Evolutionary conservation across 2,888 invertebrate genomes (phyloP), one percentile per base, ranked within the genome.

Genomic region (Trissoscelio sp.): DNA sequence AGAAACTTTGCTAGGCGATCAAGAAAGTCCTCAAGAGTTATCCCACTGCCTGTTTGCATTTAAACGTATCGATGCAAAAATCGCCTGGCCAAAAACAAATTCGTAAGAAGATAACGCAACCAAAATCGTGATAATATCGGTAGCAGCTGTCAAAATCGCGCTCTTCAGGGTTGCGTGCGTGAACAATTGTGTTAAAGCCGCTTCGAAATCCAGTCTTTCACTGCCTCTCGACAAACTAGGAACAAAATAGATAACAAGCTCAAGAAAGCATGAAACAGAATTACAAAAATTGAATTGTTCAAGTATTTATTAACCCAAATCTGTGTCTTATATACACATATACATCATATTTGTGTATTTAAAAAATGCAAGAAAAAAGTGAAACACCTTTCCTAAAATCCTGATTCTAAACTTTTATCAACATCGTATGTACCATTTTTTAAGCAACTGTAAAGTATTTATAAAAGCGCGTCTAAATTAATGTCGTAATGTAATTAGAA

Each of bases 51-150:
- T 97, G 91, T 94, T 99, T 91, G 98, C 98, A 14, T 99, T 97
- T 93, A 98, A 98, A 92, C 93, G 98, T 82, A 96, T 97, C 91
- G 98, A 98, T 90, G 98, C 98, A 24, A 98, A 98, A 92, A 98
- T 99, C 86, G 98, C 98, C 74, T 99, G 98, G 98, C 98, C 98
- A 70, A 94, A 94, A 85, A 92, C 92, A 44, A 90, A 88, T 64
- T 90, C 90, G 85, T 90, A 85, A 90, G 85, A 18, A 28, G 7
- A 12, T 53, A 5, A n/a, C 3, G 9, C 9, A 11, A 18, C 3
- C 55, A 34, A 14, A 34, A 55, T 34, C 34, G 67, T 67, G 75
- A 60, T 58, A 57, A 67, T 39, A 51, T n/a, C 37, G 22, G 37
- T 62, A 48, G 34, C 57, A 20, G 31, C 16, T 24, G 22, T 24